phyloP scores from a whole-genome alignment of 2,113 vertebrate species.

The Nyctibius bracteatus region DNA sequence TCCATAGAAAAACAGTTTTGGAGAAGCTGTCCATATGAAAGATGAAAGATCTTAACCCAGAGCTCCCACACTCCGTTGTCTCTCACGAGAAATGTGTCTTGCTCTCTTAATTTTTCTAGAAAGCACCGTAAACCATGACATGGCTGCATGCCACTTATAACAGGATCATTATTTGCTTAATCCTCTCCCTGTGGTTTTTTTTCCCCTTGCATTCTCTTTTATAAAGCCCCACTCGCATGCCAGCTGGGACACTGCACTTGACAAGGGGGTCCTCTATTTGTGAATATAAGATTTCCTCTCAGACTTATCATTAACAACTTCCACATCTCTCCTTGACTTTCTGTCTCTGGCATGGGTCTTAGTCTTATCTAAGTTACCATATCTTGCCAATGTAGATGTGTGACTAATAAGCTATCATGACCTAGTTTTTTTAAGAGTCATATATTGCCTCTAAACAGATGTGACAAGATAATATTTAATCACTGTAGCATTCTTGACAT shows the following conservation, averaged over 20 bases:
- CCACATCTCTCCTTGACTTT: background rate
- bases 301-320: background rate
- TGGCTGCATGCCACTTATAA: background rate
- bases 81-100: background rate
- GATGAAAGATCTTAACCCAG: background rate
- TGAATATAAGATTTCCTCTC: background rate
- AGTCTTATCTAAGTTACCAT: background rate
- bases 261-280: background rate
- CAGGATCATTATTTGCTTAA: background rate
- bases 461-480: constrained; percentile 52
- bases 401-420: background rate
- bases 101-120: background rate
- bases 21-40: background rate
- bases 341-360: background rate
- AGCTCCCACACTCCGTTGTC: background rate
- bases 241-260: background rate
- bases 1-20: background rate
- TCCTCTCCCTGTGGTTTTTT: background rate
- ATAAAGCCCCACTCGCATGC: background rate
- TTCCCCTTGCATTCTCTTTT: background rate
- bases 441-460: constrained; percentile 15
- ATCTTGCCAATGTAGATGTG: background rate
- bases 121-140: background rate
- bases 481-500: constrained; percentile 18
- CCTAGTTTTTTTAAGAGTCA: constrained; percentile 8